Evolutionary conservation across 2,888 invertebrate species (phyloP).

Genomic region (Tuberolachnus salignus): DNA sequence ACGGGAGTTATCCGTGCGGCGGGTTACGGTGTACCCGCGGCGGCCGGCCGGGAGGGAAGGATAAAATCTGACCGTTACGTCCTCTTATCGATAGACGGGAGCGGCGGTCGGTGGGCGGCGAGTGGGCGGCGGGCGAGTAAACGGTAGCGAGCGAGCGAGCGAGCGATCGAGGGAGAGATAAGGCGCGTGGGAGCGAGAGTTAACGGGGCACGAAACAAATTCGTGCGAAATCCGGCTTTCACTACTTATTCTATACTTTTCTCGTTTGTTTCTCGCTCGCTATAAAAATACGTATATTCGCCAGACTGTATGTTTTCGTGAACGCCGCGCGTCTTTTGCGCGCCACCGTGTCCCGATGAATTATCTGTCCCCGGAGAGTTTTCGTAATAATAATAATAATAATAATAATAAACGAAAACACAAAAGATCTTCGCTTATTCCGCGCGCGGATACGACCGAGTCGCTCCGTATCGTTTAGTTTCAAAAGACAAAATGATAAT

Average conservation of each 20-base stretch:
- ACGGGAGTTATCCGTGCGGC: not conserved
- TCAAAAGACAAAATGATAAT: constrained; percentile 12
- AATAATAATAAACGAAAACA: no score
- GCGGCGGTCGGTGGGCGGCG: not conserved
- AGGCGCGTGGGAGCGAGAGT: no score
- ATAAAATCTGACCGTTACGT: constrained; percentile 55
- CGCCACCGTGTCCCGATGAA: constrained; percentile 20
- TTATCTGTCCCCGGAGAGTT: constrained; percentile 48
- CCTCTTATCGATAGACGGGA: constrained; percentile 26
- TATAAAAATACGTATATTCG: not conserved
- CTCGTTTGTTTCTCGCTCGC: constrained; percentile 2
- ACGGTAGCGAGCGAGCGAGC: not conserved
- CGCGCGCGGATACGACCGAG: not conserved
- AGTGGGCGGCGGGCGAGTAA: not conserved
- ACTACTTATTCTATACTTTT: not conserved
- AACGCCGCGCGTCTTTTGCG: not conserved
- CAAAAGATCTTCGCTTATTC: constrained; percentile 44
- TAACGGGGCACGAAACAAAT: constrained; percentile 40
- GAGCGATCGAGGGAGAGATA: not conserved
- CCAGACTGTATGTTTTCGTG: not conserved
- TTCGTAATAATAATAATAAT: constrained; percentile 53
- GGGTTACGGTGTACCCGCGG: constrained; percentile 5
- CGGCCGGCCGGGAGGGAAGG: constrained; percentile 3
- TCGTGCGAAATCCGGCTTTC: constrained; percentile 48
- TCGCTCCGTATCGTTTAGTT: constrained; percentile 24